These are phyloP conservation scores for Acleris emargana DNA, from an alignment of 2,888 invertebrate species.

Conservation along the genomic window DNA sequence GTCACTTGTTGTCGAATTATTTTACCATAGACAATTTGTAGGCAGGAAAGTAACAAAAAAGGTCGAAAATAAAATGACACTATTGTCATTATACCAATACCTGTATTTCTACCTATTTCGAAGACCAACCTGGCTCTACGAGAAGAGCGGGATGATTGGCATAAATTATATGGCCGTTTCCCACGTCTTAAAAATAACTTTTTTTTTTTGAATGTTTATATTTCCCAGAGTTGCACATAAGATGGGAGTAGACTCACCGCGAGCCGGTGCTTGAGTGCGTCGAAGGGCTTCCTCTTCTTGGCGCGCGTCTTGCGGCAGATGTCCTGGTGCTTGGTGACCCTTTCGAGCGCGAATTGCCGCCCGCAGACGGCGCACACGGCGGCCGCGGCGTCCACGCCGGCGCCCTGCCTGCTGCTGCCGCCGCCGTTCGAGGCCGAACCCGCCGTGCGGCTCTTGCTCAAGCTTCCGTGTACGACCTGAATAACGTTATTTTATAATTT, in stretches of 20 bases:
- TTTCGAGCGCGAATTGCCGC: slow-evolving; percentile 91
- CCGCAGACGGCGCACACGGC: slow-evolving; percentile 89
- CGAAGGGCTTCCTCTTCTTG: slow-evolving; percentile 95
- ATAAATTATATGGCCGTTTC: no score
- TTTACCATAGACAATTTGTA: no score
- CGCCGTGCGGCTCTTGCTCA: slow-evolving; percentile 25
- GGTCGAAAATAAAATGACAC: no score
- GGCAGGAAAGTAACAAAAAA: no score
- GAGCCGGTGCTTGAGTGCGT: slow-evolving; percentile 94
- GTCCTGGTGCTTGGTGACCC: slow-evolving; percentile 91
- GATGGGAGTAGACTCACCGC: slow-evolving; percentile 58
- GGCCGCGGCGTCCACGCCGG: slow-evolving; percentile 86
- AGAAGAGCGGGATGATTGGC: no score
- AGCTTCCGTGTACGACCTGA: background rate
- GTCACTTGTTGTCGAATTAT: no score
- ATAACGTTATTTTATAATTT: background rate
- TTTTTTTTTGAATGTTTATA: no score
- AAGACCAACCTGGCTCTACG: no score
- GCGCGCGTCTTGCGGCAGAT: slow-evolving; percentile 91
- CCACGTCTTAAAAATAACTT: no score
- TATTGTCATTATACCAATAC: no score
- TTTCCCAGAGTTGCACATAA: no score
- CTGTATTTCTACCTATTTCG: no score
- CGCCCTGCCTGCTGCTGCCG: slow-evolving; percentile 88
- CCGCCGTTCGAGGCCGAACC: slow-evolving; percentile 36